Conservation (phyloP, 2,113 vertebrate species). For the Motacilla tschutschensis region DNA sequence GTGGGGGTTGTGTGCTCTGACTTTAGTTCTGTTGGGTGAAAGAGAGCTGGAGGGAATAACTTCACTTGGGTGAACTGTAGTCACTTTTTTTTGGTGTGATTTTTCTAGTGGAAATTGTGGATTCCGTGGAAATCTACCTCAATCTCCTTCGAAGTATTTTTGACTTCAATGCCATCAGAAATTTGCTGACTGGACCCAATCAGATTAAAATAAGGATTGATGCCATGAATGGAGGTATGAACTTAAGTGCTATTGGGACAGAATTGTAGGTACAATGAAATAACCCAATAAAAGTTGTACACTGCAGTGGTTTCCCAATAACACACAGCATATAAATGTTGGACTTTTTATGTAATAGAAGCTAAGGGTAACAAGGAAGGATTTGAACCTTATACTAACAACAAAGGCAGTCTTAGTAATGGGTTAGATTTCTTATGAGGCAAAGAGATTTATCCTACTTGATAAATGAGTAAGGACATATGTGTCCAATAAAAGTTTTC, state of each 20-base stretch:
- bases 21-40: background rate
- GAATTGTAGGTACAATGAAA: background rate
- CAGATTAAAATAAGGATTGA: conserved; percentile 95
- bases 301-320: background rate
- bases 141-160: conserved; percentile 91
- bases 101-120: conserved; percentile 92
- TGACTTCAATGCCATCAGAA: conserved; percentile 91
- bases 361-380: background rate
- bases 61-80: background rate
- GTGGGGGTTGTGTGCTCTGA: background rate
- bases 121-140: conserved; percentile 96
- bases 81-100: background rate
- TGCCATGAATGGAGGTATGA: conserved; percentile 93
- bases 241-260: background rate
- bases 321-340: background rate
- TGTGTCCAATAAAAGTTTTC: background rate
- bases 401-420: background rate
- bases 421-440: background rate
- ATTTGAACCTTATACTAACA: background rate
- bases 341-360: background rate
- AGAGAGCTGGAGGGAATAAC: background rate
- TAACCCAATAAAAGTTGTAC: background rate
- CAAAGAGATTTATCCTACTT: background rate
- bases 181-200: conserved; percentile 87
- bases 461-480: background rate